These are phyloP conservation scores for Rhorus exstirpatorius DNA, from an alignment of 2,888 invertebrate genomes.

Conservation along the genomic window DNA sequence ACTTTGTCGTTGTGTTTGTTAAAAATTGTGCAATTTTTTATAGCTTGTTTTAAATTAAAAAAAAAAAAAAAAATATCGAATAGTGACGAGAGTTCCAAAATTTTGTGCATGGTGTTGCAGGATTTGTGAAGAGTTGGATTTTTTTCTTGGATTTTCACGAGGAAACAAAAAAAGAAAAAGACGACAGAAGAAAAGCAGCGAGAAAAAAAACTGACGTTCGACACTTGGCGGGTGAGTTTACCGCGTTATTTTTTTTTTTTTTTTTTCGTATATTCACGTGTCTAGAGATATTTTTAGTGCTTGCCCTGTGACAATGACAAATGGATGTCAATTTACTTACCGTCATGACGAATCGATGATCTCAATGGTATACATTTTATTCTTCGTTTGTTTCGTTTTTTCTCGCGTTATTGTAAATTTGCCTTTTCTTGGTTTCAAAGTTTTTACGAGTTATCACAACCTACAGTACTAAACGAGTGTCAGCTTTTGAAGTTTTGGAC, in stretches of 20 bases:
- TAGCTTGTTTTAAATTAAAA: not conserved
- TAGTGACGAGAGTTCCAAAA: not conserved
- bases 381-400: constrained; percentile 6
- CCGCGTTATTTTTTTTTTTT: not conserved
- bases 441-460: constrained; percentile 31
- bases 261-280: not conserved
- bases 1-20: not conserved
- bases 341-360: constrained; percentile 29
- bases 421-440: constrained; percentile 8
- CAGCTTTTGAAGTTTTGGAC: constrained; percentile 30
- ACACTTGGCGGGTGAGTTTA: constrained; percentile 26
- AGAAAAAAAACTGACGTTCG: constrained; percentile 9
- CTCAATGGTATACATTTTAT: constrained; percentile 3
- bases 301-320: constrained; percentile 40
- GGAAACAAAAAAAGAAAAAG: not conserved
- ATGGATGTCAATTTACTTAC: constrained; percentile 14
- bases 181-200: not conserved
- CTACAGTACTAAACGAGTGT: not conserved
- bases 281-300: constrained; percentile 21
- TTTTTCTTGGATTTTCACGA: not conserved
- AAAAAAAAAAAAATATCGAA: not conserved
- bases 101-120: not conserved
- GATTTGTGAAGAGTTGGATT: constrained; percentile 1
- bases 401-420: not conserved
- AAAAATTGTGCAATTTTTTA: not conserved